Evolutionary conservation across 2,113 vertebrate genomes (phyloP), one percentile per base, ranked within the genome.

Genomic region (Entosphenus tridentatus): DNA sequence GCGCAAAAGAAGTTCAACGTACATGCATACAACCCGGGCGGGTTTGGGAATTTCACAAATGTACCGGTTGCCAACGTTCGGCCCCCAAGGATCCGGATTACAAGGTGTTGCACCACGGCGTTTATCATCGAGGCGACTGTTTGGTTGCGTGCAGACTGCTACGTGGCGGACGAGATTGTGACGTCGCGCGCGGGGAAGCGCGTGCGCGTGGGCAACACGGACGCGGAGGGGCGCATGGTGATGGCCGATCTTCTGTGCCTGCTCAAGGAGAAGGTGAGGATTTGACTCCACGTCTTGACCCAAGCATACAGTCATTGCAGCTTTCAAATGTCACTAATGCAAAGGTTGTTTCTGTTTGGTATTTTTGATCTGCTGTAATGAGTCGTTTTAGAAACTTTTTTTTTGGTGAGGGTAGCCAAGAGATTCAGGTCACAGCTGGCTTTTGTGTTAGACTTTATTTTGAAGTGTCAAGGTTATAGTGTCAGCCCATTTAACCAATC

Each of bases 181-280:
- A 76, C 80, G 56, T 82, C 83, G 18, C 80, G 83, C 8, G 83
- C 82, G 0, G 78, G 80, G 54, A 79, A 78, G 65, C 74, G 81
- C 39, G 77, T 84, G 56, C 77, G 83, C 55, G 81, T 85, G 71
- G 83, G 83, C 68, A 85, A 85, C 80, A 85, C 83, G 0, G 83
- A 85, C 2, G 83, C 83, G 1, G 83, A 85, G 75, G 83, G 83
- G 2, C 80, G 83, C 6, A 83, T 85, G 83, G 83, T 81, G 69
- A 85, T 85, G 83, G 81, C 80, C 1, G 83, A 84, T 72, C 75
- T 85, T 72, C 80, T 85, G 67, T 85, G 83, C 72, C 79, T 83
- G 76, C 83, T 85, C 82, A 85, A 82, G 72, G 83, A 85, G 74
- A 78, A 82, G 81, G 83, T 85, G 14, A 2, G 70, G 39, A 39